These are phyloP conservation scores for Schizothorax lantsangensis DNA, from an alignment of 2,797 vertebrate genomes.

Conservation along the genomic window DNA sequence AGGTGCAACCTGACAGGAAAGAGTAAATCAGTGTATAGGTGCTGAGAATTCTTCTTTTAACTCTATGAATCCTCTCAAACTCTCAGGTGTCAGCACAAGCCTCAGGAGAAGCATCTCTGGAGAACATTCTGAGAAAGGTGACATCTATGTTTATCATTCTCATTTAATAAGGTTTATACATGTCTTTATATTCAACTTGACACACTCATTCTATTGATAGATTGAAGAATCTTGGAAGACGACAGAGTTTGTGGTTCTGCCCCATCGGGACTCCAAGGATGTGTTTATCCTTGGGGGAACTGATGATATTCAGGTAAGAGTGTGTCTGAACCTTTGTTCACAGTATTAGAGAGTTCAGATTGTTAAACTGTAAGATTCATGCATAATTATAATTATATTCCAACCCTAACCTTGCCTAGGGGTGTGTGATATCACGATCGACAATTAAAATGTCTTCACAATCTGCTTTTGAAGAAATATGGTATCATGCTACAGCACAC, in stretches of 20 bases:
- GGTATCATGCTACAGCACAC: not conserved
- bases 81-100: constrained; percentile 83
- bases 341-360: not conserved
- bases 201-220: constrained; percentile 57
- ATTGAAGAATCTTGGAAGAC: constrained; percentile 84
- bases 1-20: not conserved
- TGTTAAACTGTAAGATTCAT: not conserved
- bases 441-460: not conserved
- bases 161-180: not conserved
- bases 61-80: constrained; percentile 6
- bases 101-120: constrained; percentile 84
- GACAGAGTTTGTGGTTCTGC: constrained; percentile 80
- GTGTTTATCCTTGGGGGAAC: constrained; percentile 85
- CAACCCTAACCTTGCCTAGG: not conserved
- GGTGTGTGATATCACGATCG: not conserved
- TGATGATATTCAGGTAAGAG: constrained; percentile 84
- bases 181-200: not conserved
- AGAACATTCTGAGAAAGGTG: constrained; percentile 83
- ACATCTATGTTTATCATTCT: not conserved
- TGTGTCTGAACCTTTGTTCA: not conserved
- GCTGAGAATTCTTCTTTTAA: not conserved
- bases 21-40: not conserved
- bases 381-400: not conserved
- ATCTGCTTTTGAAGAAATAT: not conserved
- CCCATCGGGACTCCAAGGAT: constrained; percentile 82